A percentile compares a stretch with the other conserved stretches of the same genome.
These are phyloP conservation scores for Harpagoxenus sublaevis DNA, from an alignment of 2,888 invertebrate species.

Conservation along the genomic window DNA sequence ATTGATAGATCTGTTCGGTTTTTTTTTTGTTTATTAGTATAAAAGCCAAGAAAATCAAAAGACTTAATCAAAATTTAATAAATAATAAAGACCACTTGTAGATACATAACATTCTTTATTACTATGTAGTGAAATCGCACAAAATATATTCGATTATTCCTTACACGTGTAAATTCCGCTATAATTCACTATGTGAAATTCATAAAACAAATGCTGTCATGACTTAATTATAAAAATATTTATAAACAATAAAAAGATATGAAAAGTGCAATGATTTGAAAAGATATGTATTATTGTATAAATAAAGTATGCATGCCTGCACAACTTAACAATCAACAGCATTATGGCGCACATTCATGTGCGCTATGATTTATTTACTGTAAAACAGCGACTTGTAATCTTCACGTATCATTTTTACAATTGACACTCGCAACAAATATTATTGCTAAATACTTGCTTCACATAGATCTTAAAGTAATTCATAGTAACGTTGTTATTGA, in stretches of 20 bases:
- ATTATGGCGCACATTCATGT: background rate
- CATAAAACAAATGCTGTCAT: conserved; percentile 27
- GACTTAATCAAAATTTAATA: background rate
- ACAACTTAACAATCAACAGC: conserved; percentile 18
- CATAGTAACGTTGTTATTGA: conserved; percentile 17
- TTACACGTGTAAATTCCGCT: conserved; percentile 7
- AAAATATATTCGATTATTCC: conserved; percentile 26
- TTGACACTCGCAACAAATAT: conserved; percentile 19
- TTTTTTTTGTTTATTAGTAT: background rate
- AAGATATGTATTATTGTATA: background rate
- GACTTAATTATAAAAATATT: conserved; percentile 3
- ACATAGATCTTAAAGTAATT: conserved; percentile 14
- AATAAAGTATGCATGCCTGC: background rate
- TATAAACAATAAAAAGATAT: background rate
- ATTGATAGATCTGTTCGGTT: background rate
- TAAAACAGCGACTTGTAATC: conserved; percentile 11
- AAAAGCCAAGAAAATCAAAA: background rate
- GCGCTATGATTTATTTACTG: background rate
- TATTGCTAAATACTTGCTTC: conserved; percentile 41
- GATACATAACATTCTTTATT: conserved; percentile 20
- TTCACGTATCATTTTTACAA: conserved; percentile 2
- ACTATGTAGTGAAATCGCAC: conserved; percentile 20
- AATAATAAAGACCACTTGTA: conserved; percentile 6
- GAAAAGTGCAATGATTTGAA: background rate
- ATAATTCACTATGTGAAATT: background rate